phyloP scores from a whole-genome alignment of 53 echinoderm and acorn worm species.

The Echinometra lucunter region DNA sequence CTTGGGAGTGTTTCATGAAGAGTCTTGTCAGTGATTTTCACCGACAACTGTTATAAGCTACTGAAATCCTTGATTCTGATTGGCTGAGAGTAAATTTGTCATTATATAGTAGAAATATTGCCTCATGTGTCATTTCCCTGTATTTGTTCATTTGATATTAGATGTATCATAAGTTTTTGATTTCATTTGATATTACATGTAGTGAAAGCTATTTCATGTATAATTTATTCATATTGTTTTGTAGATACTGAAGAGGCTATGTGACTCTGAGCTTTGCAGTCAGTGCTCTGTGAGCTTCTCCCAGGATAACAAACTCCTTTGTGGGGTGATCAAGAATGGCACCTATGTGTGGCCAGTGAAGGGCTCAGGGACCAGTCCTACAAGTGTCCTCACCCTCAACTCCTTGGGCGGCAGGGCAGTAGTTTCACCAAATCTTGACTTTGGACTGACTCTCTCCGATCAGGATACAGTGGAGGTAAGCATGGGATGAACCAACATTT shows the following conservation, averaged over 20 bases:
- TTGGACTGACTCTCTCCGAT: slow-evolving; percentile 70
- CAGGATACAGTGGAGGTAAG: slow-evolving; percentile 74
- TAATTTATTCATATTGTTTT: background rate
- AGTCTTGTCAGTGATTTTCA: no score
- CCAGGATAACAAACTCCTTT: slow-evolving; percentile 71
- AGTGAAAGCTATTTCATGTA: no score
- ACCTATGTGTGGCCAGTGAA: slow-evolving; percentile 81
- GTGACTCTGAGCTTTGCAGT: background rate
- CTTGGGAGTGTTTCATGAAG: no score
- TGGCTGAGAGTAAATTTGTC: no score
- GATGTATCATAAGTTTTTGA: no score
- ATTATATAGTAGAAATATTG: no score
- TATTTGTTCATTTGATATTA: no score
- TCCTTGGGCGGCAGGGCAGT: slow-evolving; percentile 63
- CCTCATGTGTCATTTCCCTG: no score
- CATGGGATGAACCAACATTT: no score
- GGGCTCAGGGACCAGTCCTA: slow-evolving; percentile 68
- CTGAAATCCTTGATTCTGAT: no score
- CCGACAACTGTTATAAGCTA: no score
- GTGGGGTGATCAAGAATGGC: slow-evolving; percentile 85
- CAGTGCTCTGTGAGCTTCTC: slow-evolving; percentile 77
- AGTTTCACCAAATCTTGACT: slow-evolving; percentile 78
- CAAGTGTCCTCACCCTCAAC: slow-evolving; percentile 73
- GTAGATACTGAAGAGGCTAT: slow-evolving; percentile 79
- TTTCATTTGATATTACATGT: no score